Base-by-base conservation (phyloP, 2,888 invertebrate species). In the Chaetogeoica ovagalla region DNA sequence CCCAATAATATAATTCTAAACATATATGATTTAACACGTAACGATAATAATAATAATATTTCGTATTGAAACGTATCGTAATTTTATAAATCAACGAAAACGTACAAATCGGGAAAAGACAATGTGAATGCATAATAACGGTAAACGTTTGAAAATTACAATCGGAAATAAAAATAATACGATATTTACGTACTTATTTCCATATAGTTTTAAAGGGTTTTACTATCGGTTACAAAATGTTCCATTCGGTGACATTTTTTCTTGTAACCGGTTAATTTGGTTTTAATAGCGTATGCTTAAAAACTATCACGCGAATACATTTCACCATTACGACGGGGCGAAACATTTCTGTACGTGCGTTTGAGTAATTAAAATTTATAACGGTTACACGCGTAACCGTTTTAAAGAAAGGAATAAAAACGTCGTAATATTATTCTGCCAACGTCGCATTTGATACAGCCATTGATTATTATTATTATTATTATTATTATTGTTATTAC, bases 361-460 rank as follows among this genome's bases (percentile, higher is more conserved):
- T 73, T 63, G 37, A 63, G 73, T 57, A 43, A 75, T 66, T 75
- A 48, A 1, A 75, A 74, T 65, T 52, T 30, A 30, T 21, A 74
- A 55, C 21, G 65, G 55, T 21, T 65, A 70, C 55, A 65, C 65
- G 55, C 65, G 55, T 39, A 57, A 74, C 55, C 19, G 39, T 57
- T 74, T 74, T 39, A 74, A 74, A 65, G 21, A 55, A 62, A 19
- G 30, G 4, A 30, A 30, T n/a, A 65, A 57, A 55, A 55, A 57
- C 39, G 21, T 9, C 9, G 39, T 39, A 43, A 57, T 65, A 73
- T 74, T 55, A 65, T 65, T 74, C n/a, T 39, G 19, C 30, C 65
- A 57, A 57, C 52, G 17, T 43, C 19, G 74, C 66, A 43, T 77
- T 69, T 77, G 70, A 70, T 70, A 77, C 63, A 77, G 77, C 77